These are phyloP conservation scores for Pseudochaenichthys georgianus DNA, from an alignment of 2,797 vertebrate species.

Conservation along the genomic window DNA sequence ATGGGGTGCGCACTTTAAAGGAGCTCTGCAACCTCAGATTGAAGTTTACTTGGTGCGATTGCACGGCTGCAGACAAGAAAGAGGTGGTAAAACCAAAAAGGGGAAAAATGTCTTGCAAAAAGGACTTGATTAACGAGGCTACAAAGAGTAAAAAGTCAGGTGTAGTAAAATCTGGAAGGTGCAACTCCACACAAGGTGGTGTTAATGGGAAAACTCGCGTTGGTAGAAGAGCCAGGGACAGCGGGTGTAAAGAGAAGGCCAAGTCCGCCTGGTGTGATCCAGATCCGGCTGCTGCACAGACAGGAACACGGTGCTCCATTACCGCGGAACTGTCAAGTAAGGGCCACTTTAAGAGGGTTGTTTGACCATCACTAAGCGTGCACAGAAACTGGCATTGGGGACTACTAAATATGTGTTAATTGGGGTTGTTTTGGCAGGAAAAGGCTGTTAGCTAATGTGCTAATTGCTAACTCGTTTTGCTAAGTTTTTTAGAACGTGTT, in stretches of 20 bases:
- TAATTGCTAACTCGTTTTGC: neutral
- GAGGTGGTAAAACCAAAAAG: neutral
- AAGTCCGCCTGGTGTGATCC: neutral
- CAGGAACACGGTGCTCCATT: neutral
- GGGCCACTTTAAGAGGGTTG: conserved; percentile 4
- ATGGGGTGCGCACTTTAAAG: neutral
- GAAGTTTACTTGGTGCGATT: conserved; percentile 7
- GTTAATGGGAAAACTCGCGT: neutral
- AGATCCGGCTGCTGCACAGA: neutral
- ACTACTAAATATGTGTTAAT: neutral
- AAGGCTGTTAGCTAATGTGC: neutral
- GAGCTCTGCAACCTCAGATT: neutral
- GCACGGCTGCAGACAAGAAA: neutral
- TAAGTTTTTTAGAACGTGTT: neutral
- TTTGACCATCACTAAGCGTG: rapidly evolving
- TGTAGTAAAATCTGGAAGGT: neutral
- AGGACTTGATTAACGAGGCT: neutral
- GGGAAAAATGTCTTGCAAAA: neutral
- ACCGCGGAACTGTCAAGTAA: conserved; percentile 47
- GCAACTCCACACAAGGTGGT: neutral
- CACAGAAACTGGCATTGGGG: no score
- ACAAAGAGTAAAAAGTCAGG: neutral
- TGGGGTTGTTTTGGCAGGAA: neutral
- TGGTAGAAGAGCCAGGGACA: neutral
- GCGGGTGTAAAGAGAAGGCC: conserved; percentile 6